Conservation (phyloP, 1,140 invertebrate species). For the Ganaspis sp. region DNA sequence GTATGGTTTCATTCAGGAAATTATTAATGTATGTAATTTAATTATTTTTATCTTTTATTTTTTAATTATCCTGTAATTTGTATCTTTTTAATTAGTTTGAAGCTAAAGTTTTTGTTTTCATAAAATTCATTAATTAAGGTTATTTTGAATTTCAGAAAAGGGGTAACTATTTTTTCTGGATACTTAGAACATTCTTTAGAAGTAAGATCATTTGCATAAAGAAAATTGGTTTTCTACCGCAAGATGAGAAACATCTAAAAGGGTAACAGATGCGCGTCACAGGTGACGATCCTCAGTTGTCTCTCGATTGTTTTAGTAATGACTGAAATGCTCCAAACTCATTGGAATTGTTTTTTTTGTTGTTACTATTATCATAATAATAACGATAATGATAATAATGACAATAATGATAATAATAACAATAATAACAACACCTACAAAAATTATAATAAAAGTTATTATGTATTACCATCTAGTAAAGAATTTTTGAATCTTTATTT, state of each 20-base stretch:
- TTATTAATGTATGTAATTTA: no score
- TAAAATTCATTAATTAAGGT: not conserved
- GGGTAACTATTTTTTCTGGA: not conserved
- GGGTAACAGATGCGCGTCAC: conserved; percentile 13
- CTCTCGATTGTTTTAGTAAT: conserved; percentile 8
- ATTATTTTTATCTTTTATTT: no score
- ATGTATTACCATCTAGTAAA: no score
- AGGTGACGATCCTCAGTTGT: not conserved
- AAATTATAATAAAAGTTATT: no score
- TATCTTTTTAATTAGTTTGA: no score
- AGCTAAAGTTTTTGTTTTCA: not conserved
- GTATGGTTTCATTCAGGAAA: no score
- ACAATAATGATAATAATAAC: no score
- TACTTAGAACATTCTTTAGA: not conserved
- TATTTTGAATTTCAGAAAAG: not conserved
- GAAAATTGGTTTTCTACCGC: conserved; percentile 12
- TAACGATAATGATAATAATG: not conserved
- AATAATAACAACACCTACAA: no score
- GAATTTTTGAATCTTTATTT: no score
- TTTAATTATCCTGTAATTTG: no score
- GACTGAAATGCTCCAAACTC: conserved; percentile 1
- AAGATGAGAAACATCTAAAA: not conserved
- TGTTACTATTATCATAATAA: not conserved
- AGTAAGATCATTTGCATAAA: not conserved
- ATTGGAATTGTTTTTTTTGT: not conserved